A percentile compares a stretch with the other conserved stretches of the same genome.
phyloP scores from a whole-genome alignment of 2,797 vertebrate species.

The Alcedo atthis region DNA sequence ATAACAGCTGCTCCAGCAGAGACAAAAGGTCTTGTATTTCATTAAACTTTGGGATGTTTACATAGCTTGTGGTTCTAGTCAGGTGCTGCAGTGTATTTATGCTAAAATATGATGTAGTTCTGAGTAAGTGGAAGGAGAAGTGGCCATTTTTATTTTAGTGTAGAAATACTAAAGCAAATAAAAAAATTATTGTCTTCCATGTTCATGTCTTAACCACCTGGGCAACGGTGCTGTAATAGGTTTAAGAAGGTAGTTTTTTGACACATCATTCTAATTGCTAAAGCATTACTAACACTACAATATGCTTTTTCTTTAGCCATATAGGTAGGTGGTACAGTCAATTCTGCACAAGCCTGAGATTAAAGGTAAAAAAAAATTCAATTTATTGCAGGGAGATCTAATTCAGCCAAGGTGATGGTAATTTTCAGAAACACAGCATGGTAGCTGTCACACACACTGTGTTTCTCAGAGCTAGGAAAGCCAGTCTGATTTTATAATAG shows the following conservation, averaged over 20 bases:
- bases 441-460: background rate
- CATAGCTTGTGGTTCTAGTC: background rate
- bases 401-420: background rate
- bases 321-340: background rate
- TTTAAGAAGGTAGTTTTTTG: background rate
- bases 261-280: background rate
- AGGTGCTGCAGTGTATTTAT: background rate
- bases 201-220: background rate
- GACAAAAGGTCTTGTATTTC: background rate
- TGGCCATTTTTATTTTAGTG: background rate
- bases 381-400: background rate
- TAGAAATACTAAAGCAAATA: background rate
- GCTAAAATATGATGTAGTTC: background rate
- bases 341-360: background rate
- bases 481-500: background rate
- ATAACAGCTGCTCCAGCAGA: background rate
- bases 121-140: background rate
- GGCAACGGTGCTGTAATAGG: background rate
- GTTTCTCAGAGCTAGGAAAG: background rate
- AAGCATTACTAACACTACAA: background rate
- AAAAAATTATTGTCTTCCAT: background rate
- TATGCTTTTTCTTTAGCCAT: background rate
- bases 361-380: background rate
- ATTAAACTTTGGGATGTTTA: background rate
- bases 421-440: background rate